Base-by-base conservation (phyloP, 2,113 vertebrate genomes). In the Murina feae region DNA sequence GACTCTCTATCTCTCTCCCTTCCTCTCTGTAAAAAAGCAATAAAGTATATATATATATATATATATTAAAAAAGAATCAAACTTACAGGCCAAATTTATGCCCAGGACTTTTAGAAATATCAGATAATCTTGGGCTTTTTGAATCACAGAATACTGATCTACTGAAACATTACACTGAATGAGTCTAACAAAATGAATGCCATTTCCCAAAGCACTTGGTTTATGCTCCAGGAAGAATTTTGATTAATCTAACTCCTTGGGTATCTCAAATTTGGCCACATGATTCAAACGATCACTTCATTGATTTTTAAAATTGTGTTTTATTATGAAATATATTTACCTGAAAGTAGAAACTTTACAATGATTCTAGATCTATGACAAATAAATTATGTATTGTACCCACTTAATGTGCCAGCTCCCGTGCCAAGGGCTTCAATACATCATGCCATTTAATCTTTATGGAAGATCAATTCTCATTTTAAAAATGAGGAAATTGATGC, bases 301-400 rank as follows among this genome's bases (percentile, higher is more conserved):
- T 0, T 47, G 47, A 30, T 63, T 76, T 85, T 51, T 80, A 42
- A 84, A 51, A 23, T 49, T 9, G 35, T 53, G 58, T 95, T 90
- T 81, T 88, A 86, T 81, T 86, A 28, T 85, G 35, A 96, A 88
- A 78, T 76, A n/a, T 58, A 90, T 37, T 93, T 76, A 69, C 30
- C 60, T 94, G n/a, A 90, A 94, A 60, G 49, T 68, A 74, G 68
- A 86, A 81, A 72, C 49, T 20, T 51, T 35, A 69, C 28, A 89
- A 44, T 71, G 68, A 91, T 53, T 93, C n/a, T 95, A 65, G 30
- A 86, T 76, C 60, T 78, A 49, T 35, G 39, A 65, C 16, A 44
- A 20, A 55, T 51, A 81, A 96, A 72, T 76, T 25, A 71, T 39
- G 37, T 30, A 42, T 51, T 78, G 4, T 69, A 74, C n/a, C 30